These are phyloP conservation scores for Pandion haliaetus DNA, from an alignment of 2,113 vertebrate species.

Conservation along the genomic window DNA sequence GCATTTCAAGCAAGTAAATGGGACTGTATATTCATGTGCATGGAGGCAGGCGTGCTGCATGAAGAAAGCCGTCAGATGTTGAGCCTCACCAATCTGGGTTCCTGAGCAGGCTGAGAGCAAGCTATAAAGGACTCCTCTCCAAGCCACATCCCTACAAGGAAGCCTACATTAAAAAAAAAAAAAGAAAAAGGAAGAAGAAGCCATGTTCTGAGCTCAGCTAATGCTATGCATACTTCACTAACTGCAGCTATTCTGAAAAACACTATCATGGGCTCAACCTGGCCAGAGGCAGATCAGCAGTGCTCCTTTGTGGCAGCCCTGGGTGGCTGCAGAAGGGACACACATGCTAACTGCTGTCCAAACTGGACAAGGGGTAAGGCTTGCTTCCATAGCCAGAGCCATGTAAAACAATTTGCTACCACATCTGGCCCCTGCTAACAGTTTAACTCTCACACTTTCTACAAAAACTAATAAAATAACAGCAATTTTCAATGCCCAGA, in stretches of 20 bases:
- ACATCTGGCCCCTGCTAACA: not conserved
- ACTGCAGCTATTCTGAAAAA: not conserved
- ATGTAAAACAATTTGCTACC: not conserved
- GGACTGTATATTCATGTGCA: not conserved
- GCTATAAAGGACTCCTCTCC: not conserved
- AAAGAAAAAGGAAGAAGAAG: not conserved
- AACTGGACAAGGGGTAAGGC: not conserved
- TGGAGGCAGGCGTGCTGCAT: rapidly evolving
- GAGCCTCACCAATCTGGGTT: not conserved
- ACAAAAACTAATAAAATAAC: not conserved
- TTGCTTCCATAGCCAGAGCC: not conserved
- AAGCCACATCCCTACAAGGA: not conserved
- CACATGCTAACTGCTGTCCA: rapidly evolving
- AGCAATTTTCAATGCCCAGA: not conserved
- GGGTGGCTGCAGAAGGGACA: not conserved
- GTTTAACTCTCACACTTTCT: not conserved
- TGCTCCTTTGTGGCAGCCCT: not conserved
- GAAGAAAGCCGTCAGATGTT: not conserved
- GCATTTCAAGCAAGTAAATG: not conserved
- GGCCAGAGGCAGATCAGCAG: not conserved
- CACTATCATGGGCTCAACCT: rapidly evolving
- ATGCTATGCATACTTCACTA: not conserved
- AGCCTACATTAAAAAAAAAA: not conserved
- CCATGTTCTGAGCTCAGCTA: not conserved
- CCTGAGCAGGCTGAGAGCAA: not conserved